Base-by-base conservation (phyloP, 2,113 vertebrate genomes). In the Stigmatopora nigra region DNA sequence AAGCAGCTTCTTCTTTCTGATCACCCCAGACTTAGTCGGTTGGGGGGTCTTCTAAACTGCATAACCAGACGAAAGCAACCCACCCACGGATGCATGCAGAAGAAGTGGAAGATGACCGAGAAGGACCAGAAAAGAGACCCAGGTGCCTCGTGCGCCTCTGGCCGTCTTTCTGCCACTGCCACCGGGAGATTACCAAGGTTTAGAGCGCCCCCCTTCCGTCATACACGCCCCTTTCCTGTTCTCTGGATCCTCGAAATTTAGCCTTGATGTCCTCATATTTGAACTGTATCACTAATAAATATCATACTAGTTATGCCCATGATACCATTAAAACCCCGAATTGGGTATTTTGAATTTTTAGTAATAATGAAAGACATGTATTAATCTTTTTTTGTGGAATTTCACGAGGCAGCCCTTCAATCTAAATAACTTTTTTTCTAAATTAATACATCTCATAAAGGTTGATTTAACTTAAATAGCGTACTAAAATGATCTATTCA, bases 131-230 rank as follows among this genome's bases (percentile, higher is more conserved):
- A 31, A 31, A 62, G 38, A 62, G 76, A 59, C 56, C 75, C 63
- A 59, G 44, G 72, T 69, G 76, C 75, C 62, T 75, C 14, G 70
- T 59, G 83, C 71, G 76, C 73, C 70, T 84, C 68, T 65, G 52
- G 71, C 81, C 79, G 72, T 51, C 53, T 78, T 67, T 68, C 25
- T 31, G 25, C 25, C 58, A 73, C 73, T 88, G 79, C 68, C 75
- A 64, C 53, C 61, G 65, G 31, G 13, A 61, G 76, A 84, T 86
- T 85, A 31, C 81, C 75, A 87, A 84, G 79, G 78, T 76, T 72
- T 83, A 80, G 73, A 88, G 86, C 86, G 86, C 88, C 88, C 86
- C 85, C 88, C 86, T 72, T 84, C 84, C 85, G 85, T 72, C 72
- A 76, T 68, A 70, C 63, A 46, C 61, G 9, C 48, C 1, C 63